Evolutionary conservation across 2,888 invertebrate species (phyloP).

Genomic region (Cosmia pyralina): DNA sequence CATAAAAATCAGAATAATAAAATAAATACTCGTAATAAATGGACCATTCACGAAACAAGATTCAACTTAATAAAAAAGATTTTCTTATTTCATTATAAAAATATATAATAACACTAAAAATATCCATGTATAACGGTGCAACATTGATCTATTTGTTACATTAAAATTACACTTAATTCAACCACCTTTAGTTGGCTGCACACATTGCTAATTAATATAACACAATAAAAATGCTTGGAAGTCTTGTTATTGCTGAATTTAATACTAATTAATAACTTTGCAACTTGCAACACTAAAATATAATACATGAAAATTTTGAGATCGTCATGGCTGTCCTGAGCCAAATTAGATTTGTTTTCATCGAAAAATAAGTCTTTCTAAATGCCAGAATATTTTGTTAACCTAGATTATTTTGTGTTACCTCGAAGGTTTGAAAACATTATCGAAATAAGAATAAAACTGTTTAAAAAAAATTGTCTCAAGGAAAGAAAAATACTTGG

Average conservation of each 20-base stretch:
- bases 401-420: constrained; percentile 8
- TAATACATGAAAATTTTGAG: constrained; percentile 61
- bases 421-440: background rate
- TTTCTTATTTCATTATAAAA: constrained; percentile 84
- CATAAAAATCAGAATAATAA: constrained; percentile 62
- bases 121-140: constrained; percentile 84
- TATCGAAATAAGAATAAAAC: background rate
- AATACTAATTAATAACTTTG: constrained; percentile 55
- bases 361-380: constrained; percentile 19
- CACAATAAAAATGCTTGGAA: constrained; percentile 57
- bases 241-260: constrained; percentile 54
- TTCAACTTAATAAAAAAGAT: constrained; percentile 76
- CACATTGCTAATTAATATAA: constrained; percentile 45
- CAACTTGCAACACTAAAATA: constrained; percentile 56
- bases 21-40: constrained; percentile 74
- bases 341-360: constrained; percentile 31
- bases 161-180: constrained; percentile 74
- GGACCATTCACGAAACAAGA: constrained; percentile 73
- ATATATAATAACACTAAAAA: constrained; percentile 87
- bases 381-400: constrained; percentile 18
- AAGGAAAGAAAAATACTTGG: constrained; percentile 21
- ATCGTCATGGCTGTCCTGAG: constrained; percentile 55
- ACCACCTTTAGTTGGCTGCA: constrained; percentile 63
- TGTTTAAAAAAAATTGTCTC: background rate
- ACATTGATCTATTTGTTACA: constrained; percentile 81